Base-by-base conservation (phyloP, 2,113 vertebrate genomes). In the Trachemys scripta region DNA sequence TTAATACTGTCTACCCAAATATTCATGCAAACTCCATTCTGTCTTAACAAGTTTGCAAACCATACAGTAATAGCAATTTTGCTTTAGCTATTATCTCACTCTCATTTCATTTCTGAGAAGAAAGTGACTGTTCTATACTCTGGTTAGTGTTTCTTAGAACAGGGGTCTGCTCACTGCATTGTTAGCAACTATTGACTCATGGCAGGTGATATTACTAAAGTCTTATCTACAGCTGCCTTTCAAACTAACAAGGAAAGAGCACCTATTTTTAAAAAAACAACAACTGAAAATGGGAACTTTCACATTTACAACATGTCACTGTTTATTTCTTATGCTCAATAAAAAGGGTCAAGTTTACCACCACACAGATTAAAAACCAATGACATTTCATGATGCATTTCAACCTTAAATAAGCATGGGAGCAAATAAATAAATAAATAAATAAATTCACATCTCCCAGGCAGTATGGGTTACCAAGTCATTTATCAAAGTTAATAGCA, bases 101-200 rank as follows among this genome's bases (percentile, higher is more conserved):
- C 47, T 19, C 24, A 51, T 80, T 80, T 80, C 17, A 53, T 53
- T 81, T n/a, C 42, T 76, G 38, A 76, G 65, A 47, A 76, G 42
- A 76, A 47, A 76, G 5, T 45, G 24, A 79, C 22, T 95, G 42
- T 89, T 89, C 82, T 88, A n/a, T 87, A 42, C 72, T 94, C 69
- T 62, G 38, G 57, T 88, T 89, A 88, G 53, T 65, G 94, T 90
- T 92, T 42, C 38, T 57, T 86, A 87, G 53, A 92, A n/a, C n/a
- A 75, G 35, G 69, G 84, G 62, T 35, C 62, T n/a, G 93, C 90
- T 93, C 95, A 95, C 38, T 90, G 81, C 53, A 92, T 76, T 89
- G 80, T 84, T 56, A 85, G 45, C 31, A 35, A 65, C 81, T 81
- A 91, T 50, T 47, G 47, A 85, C 25, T 35, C 79, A 54, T 53